Evolutionary conservation across 2,797 vertebrate species (phyloP).

Genomic region (Iguana delicatissima): DNA sequence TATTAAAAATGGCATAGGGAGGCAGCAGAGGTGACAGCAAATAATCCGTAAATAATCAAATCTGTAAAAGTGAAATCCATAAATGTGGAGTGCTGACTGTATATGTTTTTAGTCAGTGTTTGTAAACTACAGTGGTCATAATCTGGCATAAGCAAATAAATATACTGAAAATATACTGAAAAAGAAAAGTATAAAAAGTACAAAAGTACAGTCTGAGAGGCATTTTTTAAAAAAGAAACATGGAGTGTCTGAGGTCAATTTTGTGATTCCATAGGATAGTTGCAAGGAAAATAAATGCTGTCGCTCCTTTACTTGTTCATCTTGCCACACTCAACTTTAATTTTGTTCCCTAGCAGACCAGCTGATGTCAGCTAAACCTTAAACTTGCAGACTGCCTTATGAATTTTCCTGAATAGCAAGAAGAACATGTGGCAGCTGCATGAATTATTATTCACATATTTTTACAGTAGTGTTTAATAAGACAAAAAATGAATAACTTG

Average conservation of each 20-base stretch:
- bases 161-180: too few relatives aligned
- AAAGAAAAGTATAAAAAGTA: too few relatives aligned
- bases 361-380: not conserved
- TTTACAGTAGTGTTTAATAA: not conserved
- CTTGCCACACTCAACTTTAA: conserved; percentile 30
- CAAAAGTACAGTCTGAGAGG: not conserved
- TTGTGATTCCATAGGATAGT: not conserved
- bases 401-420: not conserved
- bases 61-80: too few relatives aligned
- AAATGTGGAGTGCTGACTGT: too few relatives aligned
- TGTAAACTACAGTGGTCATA: not conserved
- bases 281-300: not conserved
- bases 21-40: too few relatives aligned
- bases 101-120: not conserved
- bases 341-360: conserved; percentile 27
- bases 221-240: not conserved
- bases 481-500: not conserved
- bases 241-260: not conserved
- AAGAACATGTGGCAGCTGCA: not conserved
- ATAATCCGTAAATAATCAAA: too few relatives aligned
- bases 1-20: too few relatives aligned
- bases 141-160: not conserved
- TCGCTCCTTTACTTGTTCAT: not conserved
- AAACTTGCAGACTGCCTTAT: not conserved
- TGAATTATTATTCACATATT: not conserved